Evolutionary conservation across 2,888 invertebrate genomes (phyloP).

Genomic region (Parnassius mnemosyne): DNA sequence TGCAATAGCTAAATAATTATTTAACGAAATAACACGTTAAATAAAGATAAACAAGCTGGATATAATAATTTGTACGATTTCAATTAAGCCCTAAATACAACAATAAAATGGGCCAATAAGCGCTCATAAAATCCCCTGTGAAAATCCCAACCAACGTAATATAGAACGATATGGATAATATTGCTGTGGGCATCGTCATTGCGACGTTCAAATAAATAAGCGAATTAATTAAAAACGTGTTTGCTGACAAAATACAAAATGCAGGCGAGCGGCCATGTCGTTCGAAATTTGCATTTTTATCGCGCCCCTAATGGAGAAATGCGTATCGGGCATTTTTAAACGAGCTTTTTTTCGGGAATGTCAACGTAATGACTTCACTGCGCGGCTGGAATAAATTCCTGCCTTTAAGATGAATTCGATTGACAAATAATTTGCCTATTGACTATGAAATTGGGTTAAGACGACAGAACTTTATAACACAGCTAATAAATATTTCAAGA

Average conservation of each 20-base stretch:
- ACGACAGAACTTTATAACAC: too few relatives aligned
- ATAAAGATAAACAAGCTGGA: slow-evolving; percentile 20
- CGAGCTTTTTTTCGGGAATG: slow-evolving; percentile 20
- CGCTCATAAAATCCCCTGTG: slow-evolving; percentile 21
- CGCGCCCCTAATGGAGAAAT: slow-evolving; percentile 39
- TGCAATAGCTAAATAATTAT: slow-evolving; percentile 10
- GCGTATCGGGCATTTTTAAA: slow-evolving; percentile 36
- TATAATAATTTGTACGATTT: slow-evolving; percentile 25
- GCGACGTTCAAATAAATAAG: slow-evolving; percentile 52
- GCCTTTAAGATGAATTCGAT: slow-evolving; percentile 16
- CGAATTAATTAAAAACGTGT: slow-evolving; percentile 71
- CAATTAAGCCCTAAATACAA: slow-evolving; percentile 25
- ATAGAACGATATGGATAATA: slow-evolving; percentile 31
- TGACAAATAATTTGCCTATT: slow-evolving; percentile 12
- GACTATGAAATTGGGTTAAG: slow-evolving; percentile 3
- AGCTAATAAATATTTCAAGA: too few relatives aligned
- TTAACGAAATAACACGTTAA: slow-evolving; percentile 13
- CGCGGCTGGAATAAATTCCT: slow-evolving; percentile 24
- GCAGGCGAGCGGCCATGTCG: slow-evolving; percentile 29
- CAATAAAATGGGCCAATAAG: slow-evolving; percentile 22
- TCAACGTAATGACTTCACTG: slow-evolving; percentile 24
- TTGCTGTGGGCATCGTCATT: slow-evolving; percentile 34
- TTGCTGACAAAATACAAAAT: slow-evolving; percentile 60
- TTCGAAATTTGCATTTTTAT: slow-evolving; percentile 45
- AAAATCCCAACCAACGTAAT: slow-evolving; percentile 21